Conservation (phyloP, 2,888 invertebrate genomes). For the Melitaea athalia region DNA sequence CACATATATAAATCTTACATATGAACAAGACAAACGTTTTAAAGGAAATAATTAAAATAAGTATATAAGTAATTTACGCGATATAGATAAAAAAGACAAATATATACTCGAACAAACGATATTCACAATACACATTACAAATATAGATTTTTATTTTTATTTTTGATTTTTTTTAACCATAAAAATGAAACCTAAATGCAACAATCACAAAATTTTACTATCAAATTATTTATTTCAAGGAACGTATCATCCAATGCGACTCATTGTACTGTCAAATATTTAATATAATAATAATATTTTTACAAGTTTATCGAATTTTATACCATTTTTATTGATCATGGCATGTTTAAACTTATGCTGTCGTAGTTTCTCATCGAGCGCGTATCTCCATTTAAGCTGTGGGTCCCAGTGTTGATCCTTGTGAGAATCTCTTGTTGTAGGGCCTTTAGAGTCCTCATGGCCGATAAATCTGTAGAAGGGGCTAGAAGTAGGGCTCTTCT, state of each 20-base stretch:
- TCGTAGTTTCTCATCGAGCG: constrained; percentile 74
- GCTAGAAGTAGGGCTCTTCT: constrained; percentile 89
- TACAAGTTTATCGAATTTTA: neutral
- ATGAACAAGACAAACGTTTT: constrained; percentile 32
- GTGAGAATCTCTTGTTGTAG: constrained; percentile 87
- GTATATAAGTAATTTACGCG: constrained; percentile 6
- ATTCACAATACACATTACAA: constrained; percentile 9
- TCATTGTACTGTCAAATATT: neutral
- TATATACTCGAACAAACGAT: constrained; percentile 3
- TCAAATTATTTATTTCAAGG: constrained; percentile 19
- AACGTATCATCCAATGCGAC: constrained; percentile 18
- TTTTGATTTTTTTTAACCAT: constrained; percentile 27
- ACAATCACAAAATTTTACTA: constrained; percentile 34
- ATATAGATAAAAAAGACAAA: constrained; percentile 1
- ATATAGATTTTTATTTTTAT: constrained; percentile 13
- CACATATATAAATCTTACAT: constrained; percentile 23
- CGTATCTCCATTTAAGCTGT: constrained; percentile 66
- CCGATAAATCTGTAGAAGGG: constrained; percentile 87
- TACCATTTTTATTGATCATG: constrained; percentile 44
- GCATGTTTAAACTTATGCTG: constrained; percentile 78
- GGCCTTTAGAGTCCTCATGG: constrained; percentile 87
- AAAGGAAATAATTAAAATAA: constrained; percentile 12
- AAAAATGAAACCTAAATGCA: constrained; percentile 35
- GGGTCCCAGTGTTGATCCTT: constrained; percentile 76
- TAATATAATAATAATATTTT: constrained; percentile 6